Conservation (phyloP, 1,140 invertebrate genomes). For the Bradysia coprophila region DNA sequence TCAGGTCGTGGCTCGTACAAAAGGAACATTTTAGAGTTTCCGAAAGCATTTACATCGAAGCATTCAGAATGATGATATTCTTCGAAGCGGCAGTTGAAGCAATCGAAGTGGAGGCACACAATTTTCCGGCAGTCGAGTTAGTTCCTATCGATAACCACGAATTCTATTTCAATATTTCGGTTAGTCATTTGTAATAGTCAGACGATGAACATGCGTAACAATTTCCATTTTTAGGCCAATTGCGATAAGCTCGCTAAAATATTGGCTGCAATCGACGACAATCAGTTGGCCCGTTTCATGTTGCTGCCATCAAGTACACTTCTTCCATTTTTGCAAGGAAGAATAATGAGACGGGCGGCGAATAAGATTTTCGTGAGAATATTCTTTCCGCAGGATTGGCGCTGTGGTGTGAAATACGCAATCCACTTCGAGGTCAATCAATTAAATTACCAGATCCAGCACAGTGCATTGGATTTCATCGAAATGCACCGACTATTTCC, state of each 20-base stretch:
- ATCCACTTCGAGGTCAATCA: neutral
- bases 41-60: neutral
- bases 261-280: neutral
- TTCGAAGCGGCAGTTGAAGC: neutral
- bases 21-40: neutral
- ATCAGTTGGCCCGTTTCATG: neutral
- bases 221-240: neutral
- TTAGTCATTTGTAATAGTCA: neutral
- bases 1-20: too few species aligned
- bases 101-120: neutral
- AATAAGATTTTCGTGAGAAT: neutral
- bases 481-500: neutral
- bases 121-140: neutral
- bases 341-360: neutral
- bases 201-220: neutral
- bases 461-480: neutral
- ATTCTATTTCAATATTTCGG: neutral
- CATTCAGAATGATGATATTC: neutral
- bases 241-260: neutral
- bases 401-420: neutral
- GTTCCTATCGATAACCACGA: neutral
- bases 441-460: neutral
- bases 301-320: neutral
- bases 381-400: neutral
- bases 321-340: neutral